Base-by-base conservation (phyloP, 2,888 invertebrate species). In the Dynastes hyllus region DNA sequence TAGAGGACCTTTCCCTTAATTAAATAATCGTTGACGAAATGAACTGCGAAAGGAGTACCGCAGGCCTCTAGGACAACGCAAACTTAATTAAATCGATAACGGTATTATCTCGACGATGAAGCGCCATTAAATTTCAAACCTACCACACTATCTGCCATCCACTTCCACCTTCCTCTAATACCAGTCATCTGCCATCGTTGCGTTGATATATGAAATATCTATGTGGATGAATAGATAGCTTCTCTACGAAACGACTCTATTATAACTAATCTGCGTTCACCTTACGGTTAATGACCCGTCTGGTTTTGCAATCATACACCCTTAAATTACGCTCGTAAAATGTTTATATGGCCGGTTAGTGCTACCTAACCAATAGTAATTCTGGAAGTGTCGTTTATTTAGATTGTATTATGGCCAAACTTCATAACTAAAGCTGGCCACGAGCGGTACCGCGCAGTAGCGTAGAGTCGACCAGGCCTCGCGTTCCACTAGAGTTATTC, bases 81-180 rank as follows among this genome's bases (percentile, higher is more conserved):
- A 69, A 51, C 27, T 51, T 69, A 51, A 69, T 69, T 69, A 51
- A 51, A 69, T 69, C 69, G 69, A 69, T 69, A 69, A 69, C 50
- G 51, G 69, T 9, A 69, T 69, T 69, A 69, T 69, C 69, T 29
- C 29, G 9, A 69, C 51, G 51, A 51, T 50, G 69, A 22, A 50
- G 13, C n/a, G 13, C 51, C 51, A 27, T 69, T 51, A 51, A 69
- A 69, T 69, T 69, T 69, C 51, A 29, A 29, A 50, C 29, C 22
- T 63, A 11, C 63, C 32, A 29, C 63, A 63, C 63, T 22, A 63
- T 32, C 63, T 63, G 5, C 63, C 27, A 27, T 63, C 27, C 2
- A 63, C 13, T 13, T 11, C n/a, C 1, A 27, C 22, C 63, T 4
- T 61, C 13, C 63, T 45, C 9, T n/a, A 40, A 66, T 32, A 32